These are phyloP conservation scores for Tetragonula clypearis DNA, from an alignment of 1,140 invertebrate genomes.

Conservation along the genomic window DNA sequence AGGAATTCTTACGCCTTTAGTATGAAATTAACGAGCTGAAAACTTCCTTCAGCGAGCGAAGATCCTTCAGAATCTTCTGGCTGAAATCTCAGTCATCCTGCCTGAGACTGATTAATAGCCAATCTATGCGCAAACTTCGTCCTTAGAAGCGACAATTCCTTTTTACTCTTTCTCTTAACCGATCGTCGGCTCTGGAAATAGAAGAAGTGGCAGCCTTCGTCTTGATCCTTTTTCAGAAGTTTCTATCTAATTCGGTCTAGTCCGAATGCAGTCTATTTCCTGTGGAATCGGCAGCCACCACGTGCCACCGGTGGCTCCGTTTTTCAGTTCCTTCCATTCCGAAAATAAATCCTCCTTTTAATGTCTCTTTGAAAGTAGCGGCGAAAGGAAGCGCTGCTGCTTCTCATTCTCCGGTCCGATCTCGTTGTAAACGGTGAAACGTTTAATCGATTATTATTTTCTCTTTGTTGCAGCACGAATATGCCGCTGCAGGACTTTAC, in stretches of 20 bases:
- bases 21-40: too few species aligned
- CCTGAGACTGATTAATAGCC: constrained; percentile 23
- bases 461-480: constrained; percentile 71
- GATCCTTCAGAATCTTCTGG: too few species aligned
- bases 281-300: constrained; percentile 24
- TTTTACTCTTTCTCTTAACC: constrained; percentile 33
- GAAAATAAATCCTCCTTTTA: constrained; percentile 43
- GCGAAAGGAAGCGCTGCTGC: not conserved
- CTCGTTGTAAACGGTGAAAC: not conserved
- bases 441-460: not conserved
- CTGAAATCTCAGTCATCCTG: too few species aligned
- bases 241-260: constrained; percentile 59
- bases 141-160: constrained; percentile 29
- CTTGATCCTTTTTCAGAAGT: constrained; percentile 61
- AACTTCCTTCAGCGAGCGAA: too few species aligned
- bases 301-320: constrained; percentile 28
- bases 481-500: constrained; percentile 73
- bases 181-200: constrained; percentile 46
- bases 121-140: constrained; percentile 33
- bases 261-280: constrained; percentile 52
- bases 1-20: too few species aligned
- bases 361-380: not conserved
- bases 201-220: constrained; percentile 33
- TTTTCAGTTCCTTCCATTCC: constrained; percentile 30
- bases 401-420: not conserved